phyloP scores from a whole-genome alignment of 2,113 vertebrate species.

The Actenoides hombroni region DNA sequence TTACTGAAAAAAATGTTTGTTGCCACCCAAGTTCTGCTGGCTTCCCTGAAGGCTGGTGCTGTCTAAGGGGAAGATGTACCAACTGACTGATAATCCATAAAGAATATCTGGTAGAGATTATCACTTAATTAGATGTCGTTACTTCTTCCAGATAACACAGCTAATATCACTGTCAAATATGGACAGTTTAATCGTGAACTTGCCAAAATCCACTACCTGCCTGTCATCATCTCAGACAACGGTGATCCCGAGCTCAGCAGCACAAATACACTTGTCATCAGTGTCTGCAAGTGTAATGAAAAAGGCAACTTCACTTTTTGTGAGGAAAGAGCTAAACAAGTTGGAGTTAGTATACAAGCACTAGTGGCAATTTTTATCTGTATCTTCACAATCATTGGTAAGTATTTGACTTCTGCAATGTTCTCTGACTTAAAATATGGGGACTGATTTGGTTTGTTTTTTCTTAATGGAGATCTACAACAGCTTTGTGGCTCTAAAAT shows the following conservation, averaged over 20 bases:
- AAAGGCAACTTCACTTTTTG: constrained; percentile 78
- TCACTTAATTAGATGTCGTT: neutral
- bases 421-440: neutral
- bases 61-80: neutral
- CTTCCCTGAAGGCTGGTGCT: neutral
- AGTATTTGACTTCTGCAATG: constrained; percentile 10
- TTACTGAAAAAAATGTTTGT: neutral
- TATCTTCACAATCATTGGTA: constrained; percentile 89
- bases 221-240: constrained; percentile 85
- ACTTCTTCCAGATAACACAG: constrained; percentile 84
- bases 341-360: constrained; percentile 83
- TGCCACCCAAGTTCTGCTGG: neutral
- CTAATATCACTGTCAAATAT: constrained; percentile 81
- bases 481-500: neutral
- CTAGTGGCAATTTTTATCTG: constrained; percentile 84
- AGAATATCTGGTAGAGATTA: neutral
- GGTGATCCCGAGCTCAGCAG: constrained; percentile 79
- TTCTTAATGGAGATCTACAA: neutral
- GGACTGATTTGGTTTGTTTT: neutral
- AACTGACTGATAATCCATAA: neutral
- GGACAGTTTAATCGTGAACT: constrained; percentile 86
- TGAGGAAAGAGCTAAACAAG: constrained; percentile 65
- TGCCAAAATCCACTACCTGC: constrained; percentile 79
- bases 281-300: constrained; percentile 83
- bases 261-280: constrained; percentile 77